Evolutionary conservation across 1,140 invertebrate species (phyloP).

Genomic region (Cheumatopsyche charites): DNA sequence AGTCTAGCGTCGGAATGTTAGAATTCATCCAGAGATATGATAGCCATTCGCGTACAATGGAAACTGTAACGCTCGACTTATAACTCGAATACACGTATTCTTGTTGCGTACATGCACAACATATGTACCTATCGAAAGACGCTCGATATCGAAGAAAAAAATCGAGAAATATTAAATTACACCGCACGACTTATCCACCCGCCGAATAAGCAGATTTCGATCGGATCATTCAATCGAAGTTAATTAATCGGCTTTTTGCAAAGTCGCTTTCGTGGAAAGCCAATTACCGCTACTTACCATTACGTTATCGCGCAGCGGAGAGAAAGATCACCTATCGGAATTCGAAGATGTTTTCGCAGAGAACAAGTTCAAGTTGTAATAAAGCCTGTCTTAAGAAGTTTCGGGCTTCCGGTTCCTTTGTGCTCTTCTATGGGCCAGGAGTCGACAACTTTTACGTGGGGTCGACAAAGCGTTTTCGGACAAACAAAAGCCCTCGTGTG

Average conservation of each 20-base stretch:
- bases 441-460: conserved; percentile 26
- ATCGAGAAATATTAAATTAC: conserved; percentile 3
- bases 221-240: not conserved
- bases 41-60: conserved; percentile 13
- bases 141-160: too few species aligned
- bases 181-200: not conserved
- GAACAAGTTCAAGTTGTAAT: conserved; percentile 23
- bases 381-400: conserved; percentile 30
- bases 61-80: not conserved
- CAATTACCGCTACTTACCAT: conserved; percentile 14
- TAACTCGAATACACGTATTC: not conserved
- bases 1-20: conserved; percentile 19
- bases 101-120: not conserved
- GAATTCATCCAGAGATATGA: conserved; percentile 13
- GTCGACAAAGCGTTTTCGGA: conserved; percentile 30
- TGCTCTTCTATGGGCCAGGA: not conserved
- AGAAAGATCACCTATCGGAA: not conserved
- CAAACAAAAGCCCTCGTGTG: conserved; percentile 31
- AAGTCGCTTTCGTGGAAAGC: conserved; percentile 1
- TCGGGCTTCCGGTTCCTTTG: conserved; percentile 28
- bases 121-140: too few species aligned
- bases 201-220: not conserved
- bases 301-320: not conserved
- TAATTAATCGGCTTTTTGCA: conserved; percentile 25
- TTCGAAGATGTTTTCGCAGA: conserved; percentile 20